phyloP scores from a whole-genome alignment of 2,113 vertebrate genomes.

The Pan troglodytes region DNA sequence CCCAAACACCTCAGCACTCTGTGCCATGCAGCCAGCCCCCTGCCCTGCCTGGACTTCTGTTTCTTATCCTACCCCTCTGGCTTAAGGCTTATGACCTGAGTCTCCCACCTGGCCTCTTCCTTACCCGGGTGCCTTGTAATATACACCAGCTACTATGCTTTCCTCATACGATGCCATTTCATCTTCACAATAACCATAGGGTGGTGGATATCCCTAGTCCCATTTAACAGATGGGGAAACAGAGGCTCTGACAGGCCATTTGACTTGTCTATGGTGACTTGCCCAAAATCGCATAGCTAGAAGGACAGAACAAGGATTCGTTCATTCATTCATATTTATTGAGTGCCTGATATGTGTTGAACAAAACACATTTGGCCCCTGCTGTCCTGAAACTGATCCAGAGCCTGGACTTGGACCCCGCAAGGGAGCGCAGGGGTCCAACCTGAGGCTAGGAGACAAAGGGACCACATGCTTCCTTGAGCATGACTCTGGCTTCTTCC shows the following conservation, averaged over 20 bases:
- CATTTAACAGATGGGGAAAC: neutral
- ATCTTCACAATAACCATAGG: neutral
- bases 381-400: too few relatives aligned
- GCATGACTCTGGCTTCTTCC: neutral
- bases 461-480: accelerated
- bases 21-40: neutral
- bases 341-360: neutral
- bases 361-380: neutral
- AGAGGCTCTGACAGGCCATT: neutral
- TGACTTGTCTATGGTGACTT: neutral
- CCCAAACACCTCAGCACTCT: too few relatives aligned
- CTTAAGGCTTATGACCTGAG: neutral
- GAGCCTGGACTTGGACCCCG: neutral
- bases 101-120: neutral
- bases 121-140: neutral
- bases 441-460: neutral
- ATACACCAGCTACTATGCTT: neutral
- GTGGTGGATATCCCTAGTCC: neutral
- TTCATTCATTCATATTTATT: neutral
- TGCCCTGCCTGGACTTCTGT: neutral
- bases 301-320: neutral
- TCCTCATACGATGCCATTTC: neutral
- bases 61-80: neutral
- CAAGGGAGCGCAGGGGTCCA: neutral
- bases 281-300: neutral